Evolutionary conservation across 2,888 invertebrate species (phyloP).

Genomic region (Dryococelus australis): DNA sequence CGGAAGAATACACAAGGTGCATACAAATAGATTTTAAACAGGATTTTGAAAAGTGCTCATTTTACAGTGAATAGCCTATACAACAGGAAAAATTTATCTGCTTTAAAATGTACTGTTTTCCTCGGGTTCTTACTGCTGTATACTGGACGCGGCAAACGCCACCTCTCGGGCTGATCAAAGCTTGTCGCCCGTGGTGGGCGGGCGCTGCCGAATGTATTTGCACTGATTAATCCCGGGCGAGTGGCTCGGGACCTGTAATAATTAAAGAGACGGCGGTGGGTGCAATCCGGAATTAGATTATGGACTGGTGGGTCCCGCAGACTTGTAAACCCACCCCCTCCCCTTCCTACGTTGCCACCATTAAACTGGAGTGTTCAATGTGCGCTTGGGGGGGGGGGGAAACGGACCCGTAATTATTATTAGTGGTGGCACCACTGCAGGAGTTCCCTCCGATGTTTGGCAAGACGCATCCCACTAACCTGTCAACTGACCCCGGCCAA

Average conservation of each 20-base stretch:
- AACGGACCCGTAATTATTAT: not conserved
- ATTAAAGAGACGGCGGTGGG: slow-evolving; percentile 4
- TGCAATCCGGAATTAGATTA: slow-evolving; percentile 16
- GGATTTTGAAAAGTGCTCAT: no score
- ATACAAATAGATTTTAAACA: no score
- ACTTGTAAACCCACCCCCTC: not conserved
- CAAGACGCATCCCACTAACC: no score
- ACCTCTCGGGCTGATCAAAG: not conserved
- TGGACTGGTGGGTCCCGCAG: not conserved
- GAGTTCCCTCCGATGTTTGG: no score
- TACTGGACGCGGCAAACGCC: no score
- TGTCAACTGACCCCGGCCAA: no score
- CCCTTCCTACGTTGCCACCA: not conserved
- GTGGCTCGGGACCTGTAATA: not conserved
- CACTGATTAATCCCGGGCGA: slow-evolving; percentile 11
- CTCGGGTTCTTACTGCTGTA: no score
- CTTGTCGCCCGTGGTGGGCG: not conserved
- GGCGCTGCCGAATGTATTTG: not conserved
- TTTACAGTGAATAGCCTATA: no score
- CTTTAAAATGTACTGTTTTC: no score
- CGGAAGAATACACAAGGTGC: no score
- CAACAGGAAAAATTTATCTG: no score
- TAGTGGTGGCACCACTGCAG: not conserved
- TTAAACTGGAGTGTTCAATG: not conserved
- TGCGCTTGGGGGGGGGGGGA: not conserved